These are phyloP conservation scores for Oryzias melastigma DNA, from an alignment of 2,113 vertebrate species.

Conservation along the genomic window DNA sequence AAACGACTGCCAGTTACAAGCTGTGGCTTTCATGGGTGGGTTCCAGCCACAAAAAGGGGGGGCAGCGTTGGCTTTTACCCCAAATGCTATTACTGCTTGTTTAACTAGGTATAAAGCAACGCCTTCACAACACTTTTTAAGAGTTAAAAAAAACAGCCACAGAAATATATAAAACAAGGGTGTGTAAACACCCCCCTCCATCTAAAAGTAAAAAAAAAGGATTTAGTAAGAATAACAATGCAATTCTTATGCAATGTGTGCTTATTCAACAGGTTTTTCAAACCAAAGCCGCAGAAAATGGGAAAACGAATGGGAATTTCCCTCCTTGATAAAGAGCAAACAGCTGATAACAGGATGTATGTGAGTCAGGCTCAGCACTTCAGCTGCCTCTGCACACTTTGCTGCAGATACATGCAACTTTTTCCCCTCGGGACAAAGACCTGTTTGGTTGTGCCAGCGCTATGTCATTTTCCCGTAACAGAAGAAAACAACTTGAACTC, in stretches of 20 bases:
- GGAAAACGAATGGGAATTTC: constrained; percentile 57
- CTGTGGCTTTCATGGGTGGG: constrained; percentile 54
- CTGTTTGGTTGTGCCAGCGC: not conserved
- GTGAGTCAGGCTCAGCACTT: constrained; percentile 68
- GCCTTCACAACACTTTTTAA: constrained; percentile 52
- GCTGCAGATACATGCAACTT: constrained; percentile 32
- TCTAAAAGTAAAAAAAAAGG: constrained; percentile 10
- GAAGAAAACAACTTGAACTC: constrained; percentile 21
- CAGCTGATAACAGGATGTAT: constrained; percentile 62
- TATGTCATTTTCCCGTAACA: constrained; percentile 39
- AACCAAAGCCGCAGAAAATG: constrained; percentile 11
- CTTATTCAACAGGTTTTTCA: constrained; percentile 27
- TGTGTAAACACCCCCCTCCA: not conserved
- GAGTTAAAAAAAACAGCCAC: constrained; percentile 34
- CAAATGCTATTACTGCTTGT: constrained; percentile 55
- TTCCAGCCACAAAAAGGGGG: constrained; percentile 46
- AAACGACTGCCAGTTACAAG: constrained; percentile 59
- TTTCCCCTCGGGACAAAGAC: constrained; percentile 21
- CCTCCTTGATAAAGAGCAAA: constrained; percentile 42
- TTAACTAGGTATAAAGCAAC: constrained; percentile 33
- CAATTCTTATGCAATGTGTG: not conserved
- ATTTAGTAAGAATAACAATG: not conserved
- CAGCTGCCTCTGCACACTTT: constrained; percentile 44
- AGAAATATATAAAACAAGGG: not conserved
- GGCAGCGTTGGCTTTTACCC: constrained; percentile 31